Evolutionary conservation across 1,140 invertebrate species (phyloP), one percentile per base, ranked within the genome.

Genomic region (Drosophila novamexicana): DNA sequence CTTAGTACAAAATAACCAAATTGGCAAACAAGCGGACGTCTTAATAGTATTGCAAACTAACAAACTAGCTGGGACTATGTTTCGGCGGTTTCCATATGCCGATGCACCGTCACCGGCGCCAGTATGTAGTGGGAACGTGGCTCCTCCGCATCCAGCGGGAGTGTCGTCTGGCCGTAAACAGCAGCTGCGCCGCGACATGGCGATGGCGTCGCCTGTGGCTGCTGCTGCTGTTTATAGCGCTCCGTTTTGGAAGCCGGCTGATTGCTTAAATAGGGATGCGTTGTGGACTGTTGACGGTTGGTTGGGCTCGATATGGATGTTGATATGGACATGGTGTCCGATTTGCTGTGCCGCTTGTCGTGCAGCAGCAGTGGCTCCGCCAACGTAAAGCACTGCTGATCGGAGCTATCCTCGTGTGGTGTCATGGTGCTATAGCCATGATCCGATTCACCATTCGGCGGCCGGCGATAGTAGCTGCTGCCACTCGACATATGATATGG

Each of bases 361-460:
- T 92, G 89, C 75, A 88, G 57, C 29, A 95, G 93, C 40, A 94
- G 93, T 0, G 94, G 94, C 81, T 95, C 95, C 34, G 94, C 94
- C 6, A 95, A 93, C 14, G 95, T 95, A 72, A 97, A 96, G 7
- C 95, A 96, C 50, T 96, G 94, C 74, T 96, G 95, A 83, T 97
- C 97, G 3, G 95, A 95, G 8, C 95, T 95, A 88, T 98, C 97
- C 76, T 97, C 97, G 78, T 98, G 96, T 1, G 97, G 97, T 0
- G 97, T 98, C 97, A 98, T 98, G 0, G 97, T 98, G 14, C 97
- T 98, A 91, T 98, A 98, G 2, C 98, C 98, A 91, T 98, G 97
- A 93, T 98, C 98, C 36, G 97, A 98, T 77, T 98, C 97, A 6
- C 96, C 96, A 14, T 96, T 95, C 18, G 96, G 96, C 34, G 96